These are phyloP conservation scores for Holothuria scabra DNA, from an alignment of 53 echinoderm and acorn worm genomes.

Conservation along the genomic window DNA sequence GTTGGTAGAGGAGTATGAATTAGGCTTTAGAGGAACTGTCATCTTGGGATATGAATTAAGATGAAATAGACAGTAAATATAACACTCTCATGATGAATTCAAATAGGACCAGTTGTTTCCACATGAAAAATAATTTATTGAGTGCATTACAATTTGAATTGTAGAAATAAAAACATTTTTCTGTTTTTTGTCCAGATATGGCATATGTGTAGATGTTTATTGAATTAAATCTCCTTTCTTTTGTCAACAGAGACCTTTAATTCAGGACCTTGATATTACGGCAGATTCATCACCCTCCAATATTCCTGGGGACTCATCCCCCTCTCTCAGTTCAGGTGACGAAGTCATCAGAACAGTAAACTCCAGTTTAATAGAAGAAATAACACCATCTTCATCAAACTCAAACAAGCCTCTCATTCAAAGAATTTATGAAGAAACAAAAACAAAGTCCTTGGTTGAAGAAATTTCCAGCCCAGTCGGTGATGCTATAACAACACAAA, in stretches of 20 bases:
- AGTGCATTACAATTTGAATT: too few relatives aligned
- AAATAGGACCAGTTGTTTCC: too few relatives aligned
- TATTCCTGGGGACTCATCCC: not conserved
- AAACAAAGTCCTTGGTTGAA: constrained; percentile 1
- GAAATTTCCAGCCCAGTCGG: not conserved
- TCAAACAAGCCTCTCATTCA: constrained; percentile 10
- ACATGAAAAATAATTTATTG: too few relatives aligned
- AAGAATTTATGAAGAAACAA: constrained; percentile 42
- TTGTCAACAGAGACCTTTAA: constrained; percentile 12
- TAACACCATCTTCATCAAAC: constrained; percentile 11
- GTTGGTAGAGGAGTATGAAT: too few relatives aligned
- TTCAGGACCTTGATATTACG: not conserved
- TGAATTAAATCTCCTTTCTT: not conserved
- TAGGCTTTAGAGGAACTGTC: too few relatives aligned
- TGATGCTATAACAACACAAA: constrained; percentile 8
- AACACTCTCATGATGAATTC: too few relatives aligned
- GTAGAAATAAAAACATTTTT: too few relatives aligned
- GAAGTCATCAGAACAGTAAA: not conserved
- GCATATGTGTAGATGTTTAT: too few relatives aligned
- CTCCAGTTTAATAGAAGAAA: constrained; percentile 55
- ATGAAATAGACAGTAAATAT: too few relatives aligned
- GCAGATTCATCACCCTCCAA: not conserved
- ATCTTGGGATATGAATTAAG: too few relatives aligned
- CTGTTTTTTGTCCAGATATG: too few relatives aligned
- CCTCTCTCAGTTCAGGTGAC: not conserved